Evolutionary conservation across 2,113 vertebrate species (phyloP).

Genomic region (Nipponia nippon): DNA sequence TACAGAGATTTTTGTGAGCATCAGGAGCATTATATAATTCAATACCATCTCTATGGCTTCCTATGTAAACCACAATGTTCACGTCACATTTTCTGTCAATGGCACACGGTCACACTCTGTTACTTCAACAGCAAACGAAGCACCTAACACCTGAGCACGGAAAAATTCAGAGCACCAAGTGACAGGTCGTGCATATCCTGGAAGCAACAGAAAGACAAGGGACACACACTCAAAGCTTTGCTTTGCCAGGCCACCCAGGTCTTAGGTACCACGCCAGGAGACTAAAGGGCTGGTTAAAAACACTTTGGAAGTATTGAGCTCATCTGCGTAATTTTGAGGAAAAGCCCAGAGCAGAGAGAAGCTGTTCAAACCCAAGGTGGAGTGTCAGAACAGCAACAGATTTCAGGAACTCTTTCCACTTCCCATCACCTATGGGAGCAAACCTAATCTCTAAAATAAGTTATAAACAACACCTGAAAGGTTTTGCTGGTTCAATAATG

Average conservation of each 20-base stretch:
- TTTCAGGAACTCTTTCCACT: neutral
- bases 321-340: neutral
- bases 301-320: neutral
- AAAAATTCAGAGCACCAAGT: neutral
- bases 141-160: neutral
- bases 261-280: neutral
- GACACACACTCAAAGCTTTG: neutral
- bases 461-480: neutral
- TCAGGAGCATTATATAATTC: neutral
- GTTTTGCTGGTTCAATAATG: neutral
- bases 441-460: neutral
- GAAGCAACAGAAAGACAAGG: neutral
- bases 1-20: neutral
- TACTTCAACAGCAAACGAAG: fast-evolving
- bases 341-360: neutral
- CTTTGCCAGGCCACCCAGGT: neutral
- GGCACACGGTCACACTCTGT: fast-evolving
- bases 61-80: neutral
- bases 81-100: neutral
- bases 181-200: fast-evolving
- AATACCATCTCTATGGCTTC: neutral
- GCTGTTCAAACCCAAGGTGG: neutral
- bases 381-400: neutral
- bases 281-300: neutral
- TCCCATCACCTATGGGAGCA: neutral